phyloP scores from a whole-genome alignment of 2,888 invertebrate genomes.

The Panzeria rudis region DNA sequence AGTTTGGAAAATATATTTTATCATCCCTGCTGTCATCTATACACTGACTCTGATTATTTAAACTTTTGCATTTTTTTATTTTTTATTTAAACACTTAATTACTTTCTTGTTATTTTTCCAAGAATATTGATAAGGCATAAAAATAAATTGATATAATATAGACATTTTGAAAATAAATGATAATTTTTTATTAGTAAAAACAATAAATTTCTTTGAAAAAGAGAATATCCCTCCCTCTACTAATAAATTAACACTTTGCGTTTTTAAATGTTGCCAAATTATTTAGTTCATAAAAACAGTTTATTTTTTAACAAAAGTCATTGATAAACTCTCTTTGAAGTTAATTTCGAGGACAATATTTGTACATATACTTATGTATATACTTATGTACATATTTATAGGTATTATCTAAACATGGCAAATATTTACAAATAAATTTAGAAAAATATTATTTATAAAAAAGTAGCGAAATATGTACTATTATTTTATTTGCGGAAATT shows the following conservation, averaged over 20 bases:
- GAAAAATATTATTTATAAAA: too few species aligned
- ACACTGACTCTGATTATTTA: background rate
- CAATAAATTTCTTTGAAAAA: background rate
- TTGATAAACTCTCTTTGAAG: too few species aligned
- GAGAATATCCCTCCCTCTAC: background rate
- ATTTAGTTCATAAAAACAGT: too few species aligned
- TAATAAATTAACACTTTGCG: background rate
- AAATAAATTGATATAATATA: conserved; percentile 1
- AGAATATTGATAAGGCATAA: conserved; percentile 42
- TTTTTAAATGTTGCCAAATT: too few species aligned
- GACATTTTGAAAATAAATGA: conserved; percentile 7
- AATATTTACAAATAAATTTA: too few species aligned
- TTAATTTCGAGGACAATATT: background rate
- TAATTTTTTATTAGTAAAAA: background rate
- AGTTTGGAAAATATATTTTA: background rate
- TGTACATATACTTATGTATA: background rate
- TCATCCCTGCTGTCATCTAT: background rate
- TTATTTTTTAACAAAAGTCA: too few species aligned
- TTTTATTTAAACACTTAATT: conserved; percentile 33
- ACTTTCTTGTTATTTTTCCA: conserved; percentile 30
- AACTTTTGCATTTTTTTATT: background rate
- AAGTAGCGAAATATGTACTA: too few species aligned
- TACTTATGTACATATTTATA: background rate
- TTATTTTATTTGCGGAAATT: too few species aligned
- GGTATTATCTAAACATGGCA: background rate